Percentiles rank a stretch among this genome's conserved stretches.
Conservation (phyloP, 2,113 vertebrate genomes). For the Oostethus manadensis region DNA sequence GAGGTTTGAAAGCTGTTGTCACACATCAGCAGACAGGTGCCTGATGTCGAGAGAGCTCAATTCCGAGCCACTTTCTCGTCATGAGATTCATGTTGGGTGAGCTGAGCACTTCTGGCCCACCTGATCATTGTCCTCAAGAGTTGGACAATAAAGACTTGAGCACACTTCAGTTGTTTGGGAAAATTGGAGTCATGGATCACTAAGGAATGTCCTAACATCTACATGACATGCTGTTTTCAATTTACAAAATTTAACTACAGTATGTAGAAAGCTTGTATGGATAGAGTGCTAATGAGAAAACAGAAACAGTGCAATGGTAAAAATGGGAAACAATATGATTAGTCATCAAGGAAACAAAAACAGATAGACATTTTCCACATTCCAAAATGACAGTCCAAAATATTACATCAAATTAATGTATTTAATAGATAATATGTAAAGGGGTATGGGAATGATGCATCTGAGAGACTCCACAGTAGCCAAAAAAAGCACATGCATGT, state of each 20-base stretch:
- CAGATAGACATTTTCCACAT: too few relatives aligned
- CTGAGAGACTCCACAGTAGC: too few relatives aligned
- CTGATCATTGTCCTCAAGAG: slow-evolving; percentile 9
- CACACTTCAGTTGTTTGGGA: slow-evolving; percentile 15
- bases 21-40: slow-evolving; percentile 60
- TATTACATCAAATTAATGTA: too few relatives aligned
- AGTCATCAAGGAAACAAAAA: too few relatives aligned
- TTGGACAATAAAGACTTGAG: slow-evolving; percentile 20
- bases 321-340: too few relatives aligned
- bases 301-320: neutral
- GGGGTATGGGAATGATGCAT: too few relatives aligned
- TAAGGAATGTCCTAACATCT: neutral
- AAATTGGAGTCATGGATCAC: slow-evolving; percentile 8
- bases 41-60: slow-evolving; percentile 66
- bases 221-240: neutral
- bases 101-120: slow-evolving; percentile 34
- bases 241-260: neutral
- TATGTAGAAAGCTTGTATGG: neutral
- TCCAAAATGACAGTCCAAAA: too few relatives aligned
- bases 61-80: slow-evolving; percentile 56
- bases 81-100: slow-evolving; percentile 32
- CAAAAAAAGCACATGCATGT: too few relatives aligned
- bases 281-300: neutral
- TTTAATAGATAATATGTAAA: too few relatives aligned
- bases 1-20: slow-evolving; percentile 70